Percentiles rank a stretch among this genome's conserved stretches.
Conservation (phyloP, 2,888 invertebrate genomes). For the Brachypterus glaber region DNA sequence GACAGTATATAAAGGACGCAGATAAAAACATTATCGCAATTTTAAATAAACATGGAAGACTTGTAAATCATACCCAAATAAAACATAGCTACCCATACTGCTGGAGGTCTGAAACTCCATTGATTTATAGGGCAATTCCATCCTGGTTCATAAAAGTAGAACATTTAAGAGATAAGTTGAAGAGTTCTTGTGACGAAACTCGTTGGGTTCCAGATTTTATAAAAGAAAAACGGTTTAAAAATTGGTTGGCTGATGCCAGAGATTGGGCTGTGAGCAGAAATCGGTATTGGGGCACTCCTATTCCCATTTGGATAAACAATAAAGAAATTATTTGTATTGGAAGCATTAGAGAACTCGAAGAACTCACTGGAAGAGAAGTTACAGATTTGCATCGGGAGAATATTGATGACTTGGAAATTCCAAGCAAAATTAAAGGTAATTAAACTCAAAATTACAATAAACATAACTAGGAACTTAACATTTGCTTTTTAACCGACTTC, state of each 20-base stretch:
- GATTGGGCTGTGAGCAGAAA: conserved; percentile 94
- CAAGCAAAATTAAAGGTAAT: conserved; percentile 71
- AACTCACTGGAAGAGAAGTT: conserved; percentile 63
- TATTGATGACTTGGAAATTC: conserved; percentile 81
- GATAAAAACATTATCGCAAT: conserved; percentile 80
- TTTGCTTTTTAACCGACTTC: no score
- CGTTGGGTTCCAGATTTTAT: conserved; percentile 97
- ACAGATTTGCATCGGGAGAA: conserved; percentile 85
- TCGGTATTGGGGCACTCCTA: conserved; percentile 96
- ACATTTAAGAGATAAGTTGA: conserved; percentile 66
- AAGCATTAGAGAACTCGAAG: conserved; percentile 75
- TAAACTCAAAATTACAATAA: no score
- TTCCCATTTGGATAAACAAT: conserved; percentile 86
- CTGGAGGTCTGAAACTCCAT: conserved; percentile 92
- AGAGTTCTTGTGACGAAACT: conserved; percentile 68
- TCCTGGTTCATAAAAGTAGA: conserved; percentile 94
- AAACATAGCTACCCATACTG: conserved; percentile 94
- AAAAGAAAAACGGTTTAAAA: conserved; percentile 90
- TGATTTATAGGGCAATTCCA: conserved; percentile 91
- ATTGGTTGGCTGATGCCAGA: conserved; percentile 88
- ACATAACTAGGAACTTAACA: no score
- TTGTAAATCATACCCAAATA: conserved; percentile 57
- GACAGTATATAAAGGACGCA: conserved; percentile 86
- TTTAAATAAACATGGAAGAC: conserved; percentile 62
- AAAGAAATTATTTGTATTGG: conserved; percentile 84